Evolutionary conservation across 2,888 invertebrate species (phyloP), one percentile per base, ranked within the genome.

Genomic region (Proisotoma minuta): DNA sequence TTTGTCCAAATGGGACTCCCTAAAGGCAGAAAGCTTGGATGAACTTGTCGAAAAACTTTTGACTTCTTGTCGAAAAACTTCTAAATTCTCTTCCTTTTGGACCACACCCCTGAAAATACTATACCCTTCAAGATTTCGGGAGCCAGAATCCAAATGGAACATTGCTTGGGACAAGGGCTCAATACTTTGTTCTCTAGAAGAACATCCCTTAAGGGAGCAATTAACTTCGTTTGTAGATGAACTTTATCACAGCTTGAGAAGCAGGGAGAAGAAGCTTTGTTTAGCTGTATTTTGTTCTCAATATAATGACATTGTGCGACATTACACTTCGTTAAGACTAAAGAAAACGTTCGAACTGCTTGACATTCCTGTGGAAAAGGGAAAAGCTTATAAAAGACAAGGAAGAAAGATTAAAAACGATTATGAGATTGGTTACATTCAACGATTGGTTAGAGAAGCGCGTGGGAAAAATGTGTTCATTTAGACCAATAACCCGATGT

Each of bases 301-400:
- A 24, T 60, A 54, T 28, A 29, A 60, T 40, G 54, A 60, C 8
- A 54, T 60, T 15, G 48, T 60, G 60, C 47, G 24, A 20, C 34
- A 60, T 24, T 47, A 26, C 3, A 60, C 60, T n/a, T 60, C 60
- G 4, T 39, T 48, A 2, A 47, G 60, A 48, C 26, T 60, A 3
- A 22, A 47, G 18, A 24, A 48, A 15, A 60, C 29, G 3, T 60
- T 60, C 26, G 3, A 47, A 12, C 49, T 60, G 24, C 3, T 60
- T 10, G 48, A 60, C 12, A 54, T 48, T 15, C 34, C 5, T n/a
- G 29, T 60, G n/a, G 23, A 20, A 20, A 60, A 56, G 28, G 51
- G 40, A 12, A 26, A 27, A 15, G 52, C 3, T 4, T 22, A 5
- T 24, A 15, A 15, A 8, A 34, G 34, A 34, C 8, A 34, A 8